Percentiles rank a stretch among this genome's conserved stretches.
These are phyloP conservation scores for Cryptomyrus ogoouensis DNA, from an alignment of 2,113 vertebrate species.

Conservation along the genomic window DNA sequence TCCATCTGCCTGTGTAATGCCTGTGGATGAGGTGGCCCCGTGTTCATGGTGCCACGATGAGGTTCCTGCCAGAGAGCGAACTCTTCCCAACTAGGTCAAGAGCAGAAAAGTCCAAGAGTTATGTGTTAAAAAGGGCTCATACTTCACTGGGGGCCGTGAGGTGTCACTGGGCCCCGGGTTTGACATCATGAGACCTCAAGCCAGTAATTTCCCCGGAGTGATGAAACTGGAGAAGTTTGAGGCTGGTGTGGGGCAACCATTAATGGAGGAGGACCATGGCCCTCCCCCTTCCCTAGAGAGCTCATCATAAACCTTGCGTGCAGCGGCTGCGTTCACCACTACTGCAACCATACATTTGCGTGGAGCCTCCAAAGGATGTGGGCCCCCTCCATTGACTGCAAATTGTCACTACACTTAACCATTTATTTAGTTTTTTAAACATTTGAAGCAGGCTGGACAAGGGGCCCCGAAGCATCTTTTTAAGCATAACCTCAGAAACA, in stretches of 20 bases:
- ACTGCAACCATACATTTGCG: too few species aligned
- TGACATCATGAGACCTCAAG: neutral
- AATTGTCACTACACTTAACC: neutral
- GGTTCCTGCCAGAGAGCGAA: neutral
- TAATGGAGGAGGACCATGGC: too few species aligned
- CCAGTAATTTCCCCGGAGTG: too few species aligned
- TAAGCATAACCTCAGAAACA: neutral
- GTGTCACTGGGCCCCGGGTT: neutral
- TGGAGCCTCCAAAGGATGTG: too few species aligned
- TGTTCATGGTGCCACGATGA: neutral
- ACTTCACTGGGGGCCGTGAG: neutral
- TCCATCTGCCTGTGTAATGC: neutral
- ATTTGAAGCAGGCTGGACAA: neutral
- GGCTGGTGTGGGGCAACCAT: neutral
- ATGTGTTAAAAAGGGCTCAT: neutral
- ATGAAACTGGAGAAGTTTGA: neutral
- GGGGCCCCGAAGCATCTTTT: too few species aligned
- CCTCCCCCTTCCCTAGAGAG: too few species aligned
- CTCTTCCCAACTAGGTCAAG: neutral
- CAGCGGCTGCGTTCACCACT: too few species aligned
- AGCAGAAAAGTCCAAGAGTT: neutral
- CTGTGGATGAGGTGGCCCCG: neutral
- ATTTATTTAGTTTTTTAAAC: neutral
- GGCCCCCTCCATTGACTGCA: too few species aligned
- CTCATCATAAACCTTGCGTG: too few species aligned